These are phyloP conservation scores for Corvus hawaiiensis DNA, from an alignment of 2,113 vertebrate genomes.

Conservation along the genomic window DNA sequence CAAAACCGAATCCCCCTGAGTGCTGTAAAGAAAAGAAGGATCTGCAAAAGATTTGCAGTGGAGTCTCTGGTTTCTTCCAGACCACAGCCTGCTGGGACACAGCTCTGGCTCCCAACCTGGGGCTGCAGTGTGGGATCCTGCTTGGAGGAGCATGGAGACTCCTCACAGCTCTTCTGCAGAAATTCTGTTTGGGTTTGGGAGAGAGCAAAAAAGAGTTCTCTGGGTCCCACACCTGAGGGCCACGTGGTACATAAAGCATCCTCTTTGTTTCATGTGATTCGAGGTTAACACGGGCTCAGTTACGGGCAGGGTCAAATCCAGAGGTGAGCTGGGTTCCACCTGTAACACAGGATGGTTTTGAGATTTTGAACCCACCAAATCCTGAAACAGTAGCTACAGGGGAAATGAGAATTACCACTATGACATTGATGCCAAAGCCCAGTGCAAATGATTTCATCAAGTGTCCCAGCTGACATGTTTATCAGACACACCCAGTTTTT, in stretches of 20 bases:
- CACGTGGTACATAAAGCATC: not conserved
- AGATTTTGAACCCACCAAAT: not conserved
- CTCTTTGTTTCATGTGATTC: not conserved
- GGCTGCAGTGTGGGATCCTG: not conserved
- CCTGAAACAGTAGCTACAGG: not conserved
- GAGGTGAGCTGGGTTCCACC: not conserved
- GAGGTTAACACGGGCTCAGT: not conserved
- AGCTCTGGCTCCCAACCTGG: not conserved
- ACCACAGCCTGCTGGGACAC: not conserved
- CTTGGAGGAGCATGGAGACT: not conserved
- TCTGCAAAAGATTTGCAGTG: constrained; percentile 16
- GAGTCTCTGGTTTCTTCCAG: constrained; percentile 23
- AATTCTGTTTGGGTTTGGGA: not conserved
- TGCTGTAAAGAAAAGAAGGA: not conserved
- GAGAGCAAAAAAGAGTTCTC: not conserved
- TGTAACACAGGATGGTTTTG: not conserved
- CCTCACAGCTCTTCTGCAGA: not conserved
- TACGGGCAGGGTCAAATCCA: not conserved
- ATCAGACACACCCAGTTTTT: not conserved
- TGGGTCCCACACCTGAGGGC: not conserved
- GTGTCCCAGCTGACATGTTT: not conserved
- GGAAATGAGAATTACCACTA: not conserved
- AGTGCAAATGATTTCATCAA: not conserved
- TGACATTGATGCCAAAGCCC: not conserved
- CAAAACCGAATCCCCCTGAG: not conserved